These are phyloP conservation scores for Elegia similella DNA, from an alignment of 2,888 invertebrate species.

Conservation along the genomic window DNA sequence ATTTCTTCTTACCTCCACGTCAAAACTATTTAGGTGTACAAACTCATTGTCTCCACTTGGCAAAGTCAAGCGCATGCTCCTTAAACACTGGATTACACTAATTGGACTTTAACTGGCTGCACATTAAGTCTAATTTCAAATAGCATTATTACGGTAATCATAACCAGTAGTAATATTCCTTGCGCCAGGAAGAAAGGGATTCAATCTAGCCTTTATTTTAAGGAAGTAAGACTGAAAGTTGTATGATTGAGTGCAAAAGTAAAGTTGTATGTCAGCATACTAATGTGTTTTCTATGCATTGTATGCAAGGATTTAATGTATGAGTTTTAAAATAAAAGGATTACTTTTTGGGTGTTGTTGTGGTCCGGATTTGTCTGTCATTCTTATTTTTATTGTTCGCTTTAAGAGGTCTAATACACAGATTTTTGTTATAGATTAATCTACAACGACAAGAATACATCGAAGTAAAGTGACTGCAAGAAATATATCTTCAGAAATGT, in stretches of 20 bases:
- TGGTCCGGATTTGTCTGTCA: conserved; percentile 37
- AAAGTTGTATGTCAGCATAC: conserved; percentile 1
- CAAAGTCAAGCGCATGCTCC: conserved; percentile 39
- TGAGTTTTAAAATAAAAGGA: conserved; percentile 31
- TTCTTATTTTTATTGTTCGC: conserved; percentile 23
- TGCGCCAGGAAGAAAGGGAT: conserved; percentile 13
- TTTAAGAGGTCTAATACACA: conserved; percentile 1
- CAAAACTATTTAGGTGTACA: conserved; percentile 44
- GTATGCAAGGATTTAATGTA: conserved; percentile 44
- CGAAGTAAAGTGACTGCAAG: too few species aligned
- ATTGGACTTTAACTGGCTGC: conserved; percentile 12
- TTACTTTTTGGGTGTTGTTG: conserved; percentile 36
- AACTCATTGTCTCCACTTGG: conserved; percentile 53
- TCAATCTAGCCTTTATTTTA: not conserved
- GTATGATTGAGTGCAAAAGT: not conserved
- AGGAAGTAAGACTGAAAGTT: conserved; percentile 23
- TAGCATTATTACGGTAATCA: conserved; percentile 18
- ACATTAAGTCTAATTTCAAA: conserved; percentile 24
- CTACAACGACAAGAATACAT: too few species aligned
- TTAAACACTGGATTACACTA: conserved; percentile 24
- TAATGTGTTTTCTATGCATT: conserved; percentile 39
- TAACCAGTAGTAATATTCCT: conserved; percentile 35
- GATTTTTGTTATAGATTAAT: not conserved
- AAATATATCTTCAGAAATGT: too few species aligned
- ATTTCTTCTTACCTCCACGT: conserved; percentile 34